Conservation (phyloP, 23 tunicate genomes). For the Halocynthia roretzi region DNA sequence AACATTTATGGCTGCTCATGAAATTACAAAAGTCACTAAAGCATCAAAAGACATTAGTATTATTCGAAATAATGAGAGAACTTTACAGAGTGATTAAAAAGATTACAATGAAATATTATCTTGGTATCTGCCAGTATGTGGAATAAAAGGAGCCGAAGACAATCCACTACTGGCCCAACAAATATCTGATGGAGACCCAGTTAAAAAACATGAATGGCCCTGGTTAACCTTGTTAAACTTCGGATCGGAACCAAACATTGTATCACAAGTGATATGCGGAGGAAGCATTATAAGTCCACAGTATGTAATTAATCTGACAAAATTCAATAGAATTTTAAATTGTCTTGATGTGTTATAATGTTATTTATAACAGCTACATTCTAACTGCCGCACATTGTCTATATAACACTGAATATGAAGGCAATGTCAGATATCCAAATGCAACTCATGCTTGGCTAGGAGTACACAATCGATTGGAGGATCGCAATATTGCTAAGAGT, state of each 20-base stretch:
- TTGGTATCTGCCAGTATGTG: constrained; percentile 26
- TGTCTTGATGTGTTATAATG: neutral
- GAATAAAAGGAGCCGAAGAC: constrained; percentile 27
- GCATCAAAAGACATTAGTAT: too few species aligned
- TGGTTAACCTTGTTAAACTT: constrained; percentile 31
- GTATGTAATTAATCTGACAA: constrained; percentile 5
- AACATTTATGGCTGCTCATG: too few species aligned
- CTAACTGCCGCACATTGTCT: constrained; percentile 51
- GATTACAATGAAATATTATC: neutral
- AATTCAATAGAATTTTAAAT: neutral
- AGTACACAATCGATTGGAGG: constrained; percentile 43
- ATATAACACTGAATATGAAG: constrained; percentile 12
- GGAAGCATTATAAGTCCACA: constrained; percentile 31
- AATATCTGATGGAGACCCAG: constrained; percentile 15
- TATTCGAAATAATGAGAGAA: too few species aligned
- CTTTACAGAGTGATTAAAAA: neutral
- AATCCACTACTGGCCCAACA: constrained; percentile 6
- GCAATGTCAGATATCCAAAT: constrained; percentile 19
- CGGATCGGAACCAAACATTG: neutral
- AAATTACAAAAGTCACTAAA: too few species aligned
- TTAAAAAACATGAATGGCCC: constrained; percentile 27
- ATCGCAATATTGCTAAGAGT: constrained; percentile 2
- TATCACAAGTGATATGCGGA: constrained; percentile 12
- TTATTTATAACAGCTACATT: constrained; percentile 13
- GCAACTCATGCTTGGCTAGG: constrained; percentile 68